Evolutionary conservation across 2,113 vertebrate genomes (phyloP).

Genomic region (Phodopus roborovskii): DNA sequence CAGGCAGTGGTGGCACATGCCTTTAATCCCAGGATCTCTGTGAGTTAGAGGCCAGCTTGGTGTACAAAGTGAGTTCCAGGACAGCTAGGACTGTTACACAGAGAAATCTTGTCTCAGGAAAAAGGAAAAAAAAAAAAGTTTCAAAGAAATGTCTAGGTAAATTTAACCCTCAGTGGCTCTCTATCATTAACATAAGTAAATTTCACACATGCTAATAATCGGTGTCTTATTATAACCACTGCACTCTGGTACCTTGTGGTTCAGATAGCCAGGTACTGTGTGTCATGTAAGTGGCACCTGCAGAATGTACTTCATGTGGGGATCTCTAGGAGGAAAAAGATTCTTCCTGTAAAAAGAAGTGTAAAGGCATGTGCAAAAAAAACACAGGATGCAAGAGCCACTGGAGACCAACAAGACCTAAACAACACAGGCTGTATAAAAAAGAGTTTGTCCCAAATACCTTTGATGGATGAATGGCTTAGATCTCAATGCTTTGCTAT

Average conservation of each 20-base stretch:
- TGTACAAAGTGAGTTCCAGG: neutral
- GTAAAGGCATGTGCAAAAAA: conserved; percentile 4
- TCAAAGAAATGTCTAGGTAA: conserved; percentile 59
- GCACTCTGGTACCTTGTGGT: neutral
- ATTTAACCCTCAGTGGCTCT: conserved; percentile 7
- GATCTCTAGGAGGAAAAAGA: conserved; percentile 45
- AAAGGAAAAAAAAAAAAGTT: neutral
- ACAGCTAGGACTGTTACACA: neutral
- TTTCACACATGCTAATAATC: conserved; percentile 22
- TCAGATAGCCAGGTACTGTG: conserved; percentile 12
- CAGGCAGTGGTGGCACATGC: neutral
- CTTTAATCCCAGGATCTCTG: neutral
- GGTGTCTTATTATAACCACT: conserved; percentile 8
- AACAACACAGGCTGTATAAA: neutral
- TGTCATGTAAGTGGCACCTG: conserved; percentile 13
- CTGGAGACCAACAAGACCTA: neutral
- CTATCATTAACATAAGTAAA: conserved; percentile 18
- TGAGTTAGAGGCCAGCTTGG: neutral
- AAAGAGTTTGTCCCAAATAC: neutral
- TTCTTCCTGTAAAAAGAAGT: conserved; percentile 10
- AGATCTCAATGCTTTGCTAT: neutral
- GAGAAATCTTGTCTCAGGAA: neutral
- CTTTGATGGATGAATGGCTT: neutral
- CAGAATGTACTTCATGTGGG: conserved; percentile 48
- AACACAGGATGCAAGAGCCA: neutral